Evolutionary conservation across 2,888 invertebrate genomes (phyloP), one percentile per base, ranked within the genome.

Genomic region (Macaria notata): DNA sequence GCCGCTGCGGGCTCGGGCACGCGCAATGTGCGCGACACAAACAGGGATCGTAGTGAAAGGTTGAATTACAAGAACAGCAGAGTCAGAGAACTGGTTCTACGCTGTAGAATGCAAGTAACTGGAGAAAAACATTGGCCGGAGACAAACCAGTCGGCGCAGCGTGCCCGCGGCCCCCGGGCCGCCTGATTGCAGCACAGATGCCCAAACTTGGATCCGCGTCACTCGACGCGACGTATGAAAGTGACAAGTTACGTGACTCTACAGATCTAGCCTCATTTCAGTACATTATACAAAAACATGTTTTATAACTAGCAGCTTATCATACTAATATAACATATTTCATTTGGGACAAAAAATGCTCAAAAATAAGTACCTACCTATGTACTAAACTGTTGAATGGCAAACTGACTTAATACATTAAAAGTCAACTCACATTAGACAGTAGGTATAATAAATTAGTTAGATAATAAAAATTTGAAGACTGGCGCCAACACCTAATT

Each of bases 81-180:
- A 81, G 79, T 77, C 76, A 78, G 78, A 69, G 80, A 89, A 90
- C 89, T 84, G 89, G 89, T 90, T 90, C 78, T 85, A 81, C 80
- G 83, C 86, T 79, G 86, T 86, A 89, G 88, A 88, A 88, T 88
- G 87, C 83, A 86, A 86, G 88, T 87, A 84, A 87, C 85, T 86
- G 88, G 88, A 89, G 84, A 88, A 88, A 88, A 89, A 89, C 88
- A 86, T 80, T 77, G 79, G 75, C 78, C 78, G 77, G 81, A 86
- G 83, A 84, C 80, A 84, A 88, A 88, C 88, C 89, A 88, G 88
- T 88, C 83, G 79, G 19, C 19, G 19, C 19, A 19, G 19, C 19
- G 19, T 19, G 19, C 2, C 19, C 63, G 71, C 49, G 46, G 69
- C 75, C 71, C 67, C 69, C 69, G 65, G 65, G 59, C 64, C 68